Evolutionary conservation across 1,140 invertebrate species (phyloP), one percentile per base, ranked within the genome.

Genomic region (Tetraneura akinire): DNA sequence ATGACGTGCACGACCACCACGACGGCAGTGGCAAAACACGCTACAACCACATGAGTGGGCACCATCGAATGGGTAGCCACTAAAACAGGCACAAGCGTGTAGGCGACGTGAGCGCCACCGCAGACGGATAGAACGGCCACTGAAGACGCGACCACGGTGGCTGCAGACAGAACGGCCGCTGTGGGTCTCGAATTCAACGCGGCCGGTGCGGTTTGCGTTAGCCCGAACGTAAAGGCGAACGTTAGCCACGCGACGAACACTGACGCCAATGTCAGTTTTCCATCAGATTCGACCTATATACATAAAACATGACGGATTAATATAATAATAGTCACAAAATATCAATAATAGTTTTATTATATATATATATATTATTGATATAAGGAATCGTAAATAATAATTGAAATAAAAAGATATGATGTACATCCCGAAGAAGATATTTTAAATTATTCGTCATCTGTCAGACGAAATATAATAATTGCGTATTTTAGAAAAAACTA

Each of bases 61-160:
- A 92, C 87, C 90, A 91, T 91, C 62, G 91, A 91, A 83, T 92
- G 91, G 55, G 91, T 88, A 83, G 89, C 90, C 84, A 92, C 83
- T 82, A 92, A 87, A 0, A 91, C 85, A 9, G 90, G 89, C 82
- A 91, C 91, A 32, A 92, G 86, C 2, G 90, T 89, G 74, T 91
- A 83, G 1, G 90, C 89, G 2, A 90, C 90, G 80, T 89, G 87
- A 60, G 87, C 84, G 11, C 87, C 87, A 0, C 87, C 88, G 82
- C 89, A 85, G 47, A 88, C 83, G 0, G 87, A 80, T 0, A 88
- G 88, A 3, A 86, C 87, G 18, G 86, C 86, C 5, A 85, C 85
- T 0, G 88, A 86, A 0, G 89, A 85, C 5, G 85, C 84, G 5
- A 85, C 81, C 0, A 87, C 87, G 8, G 89, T 87, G 47, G 88